phyloP scores from a whole-genome alignment of 1,140 invertebrate species.

The Zaprionus kolodkinae region DNA sequence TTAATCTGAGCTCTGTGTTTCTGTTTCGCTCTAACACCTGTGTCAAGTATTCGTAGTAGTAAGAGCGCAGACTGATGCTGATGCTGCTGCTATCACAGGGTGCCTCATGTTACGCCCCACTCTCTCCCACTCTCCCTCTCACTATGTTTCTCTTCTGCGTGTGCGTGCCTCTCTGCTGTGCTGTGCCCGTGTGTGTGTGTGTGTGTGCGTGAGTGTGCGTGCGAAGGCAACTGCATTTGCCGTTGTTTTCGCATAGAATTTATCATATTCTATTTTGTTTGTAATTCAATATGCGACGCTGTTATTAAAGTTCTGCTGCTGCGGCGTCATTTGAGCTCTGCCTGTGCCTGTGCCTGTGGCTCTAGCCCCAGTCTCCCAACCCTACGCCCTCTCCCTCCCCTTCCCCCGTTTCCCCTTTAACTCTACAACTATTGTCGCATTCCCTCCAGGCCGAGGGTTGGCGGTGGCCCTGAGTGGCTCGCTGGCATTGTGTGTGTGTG shows the following conservation, averaged over 20 bases:
- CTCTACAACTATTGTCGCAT: background rate
- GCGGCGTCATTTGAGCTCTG: slow-evolving; percentile 70
- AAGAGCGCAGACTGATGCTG: slow-evolving; percentile 34
- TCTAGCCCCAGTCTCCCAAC: background rate
- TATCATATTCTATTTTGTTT: slow-evolving; percentile 83
- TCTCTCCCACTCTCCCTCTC: slow-evolving; percentile 1
- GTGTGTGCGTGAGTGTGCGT: background rate
- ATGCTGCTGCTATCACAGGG: slow-evolving; percentile 60
- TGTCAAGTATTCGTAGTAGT: slow-evolving; percentile 32
- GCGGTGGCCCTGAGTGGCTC: slow-evolving; percentile 60
- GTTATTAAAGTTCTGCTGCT: slow-evolving; percentile 81
- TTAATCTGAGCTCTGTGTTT: slow-evolving; percentile 69
- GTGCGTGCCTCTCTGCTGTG: background rate
- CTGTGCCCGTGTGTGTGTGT: background rate
- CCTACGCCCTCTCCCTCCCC: too few relatives aligned
- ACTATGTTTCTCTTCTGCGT: slow-evolving; percentile 5
- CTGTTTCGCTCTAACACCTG: slow-evolving; percentile 43
- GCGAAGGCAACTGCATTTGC: slow-evolving; percentile 46
- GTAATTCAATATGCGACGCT: slow-evolving; percentile 72
- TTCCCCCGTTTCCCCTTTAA: background rate
- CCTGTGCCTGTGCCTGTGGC: slow-evolving; percentile 28
- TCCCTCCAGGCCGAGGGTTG: slow-evolving; percentile 1
- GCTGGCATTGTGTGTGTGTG: slow-evolving; percentile 64
- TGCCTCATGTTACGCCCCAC: slow-evolving; percentile 63
- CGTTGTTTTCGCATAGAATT: slow-evolving; percentile 77